phyloP scores from a whole-genome alignment of 92 coral and sea anemone species.

The Palythoa grandiflora region DNA sequence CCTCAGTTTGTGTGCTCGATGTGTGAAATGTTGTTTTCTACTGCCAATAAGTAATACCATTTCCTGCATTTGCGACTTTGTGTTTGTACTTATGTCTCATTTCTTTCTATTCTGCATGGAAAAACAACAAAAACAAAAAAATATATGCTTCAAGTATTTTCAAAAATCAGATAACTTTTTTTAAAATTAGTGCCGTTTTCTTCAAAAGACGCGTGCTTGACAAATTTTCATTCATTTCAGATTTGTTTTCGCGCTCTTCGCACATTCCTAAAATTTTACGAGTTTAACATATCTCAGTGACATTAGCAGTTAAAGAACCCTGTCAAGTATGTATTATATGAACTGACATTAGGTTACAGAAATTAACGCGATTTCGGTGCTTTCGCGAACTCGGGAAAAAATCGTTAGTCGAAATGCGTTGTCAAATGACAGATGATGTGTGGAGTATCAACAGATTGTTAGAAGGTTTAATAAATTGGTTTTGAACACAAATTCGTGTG shows the following conservation, averaged over 20 bases:
- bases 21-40: not conserved
- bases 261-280: not conserved
- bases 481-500: too few species aligned
- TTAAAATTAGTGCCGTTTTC: not conserved
- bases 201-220: not conserved
- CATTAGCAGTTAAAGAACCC: not conserved
- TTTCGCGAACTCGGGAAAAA: too few species aligned
- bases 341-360: not conserved
- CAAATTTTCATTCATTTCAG: constrained; percentile 4
- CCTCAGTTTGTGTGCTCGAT: not conserved
- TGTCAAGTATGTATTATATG: too few species aligned
- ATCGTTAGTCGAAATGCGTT: too few species aligned
- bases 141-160: not conserved
- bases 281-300: not conserved
- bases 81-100: not conserved
- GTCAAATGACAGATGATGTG: too few species aligned
- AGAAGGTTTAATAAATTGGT: too few species aligned
- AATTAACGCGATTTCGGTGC: too few species aligned
- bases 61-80: constrained; percentile 14
- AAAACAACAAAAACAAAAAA: not conserved
- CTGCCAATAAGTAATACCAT: not conserved
- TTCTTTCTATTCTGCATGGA: not conserved
- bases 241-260: constrained; percentile 23
- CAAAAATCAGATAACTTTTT: not conserved
- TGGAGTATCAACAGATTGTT: too few species aligned